phyloP scores from a whole-genome alignment of 2,113 vertebrate species.

The Chrysemys picta region DNA sequence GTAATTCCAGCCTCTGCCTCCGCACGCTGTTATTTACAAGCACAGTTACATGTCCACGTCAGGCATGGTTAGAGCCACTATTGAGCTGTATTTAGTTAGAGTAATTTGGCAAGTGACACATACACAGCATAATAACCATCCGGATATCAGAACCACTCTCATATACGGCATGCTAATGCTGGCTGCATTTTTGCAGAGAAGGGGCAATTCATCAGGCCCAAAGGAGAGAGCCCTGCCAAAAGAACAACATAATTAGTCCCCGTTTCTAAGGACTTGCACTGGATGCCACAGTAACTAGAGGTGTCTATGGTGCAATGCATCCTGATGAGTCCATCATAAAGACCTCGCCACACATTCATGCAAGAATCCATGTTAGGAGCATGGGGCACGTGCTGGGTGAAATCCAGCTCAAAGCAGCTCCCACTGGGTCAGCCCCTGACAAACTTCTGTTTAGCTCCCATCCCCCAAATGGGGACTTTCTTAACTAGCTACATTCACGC shows the following conservation, averaged over 20 bases:
- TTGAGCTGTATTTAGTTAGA: conserved; percentile 55
- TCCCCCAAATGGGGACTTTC: neutral
- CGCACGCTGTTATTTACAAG: conserved; percentile 58
- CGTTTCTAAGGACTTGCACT: neutral
- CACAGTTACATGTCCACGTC: conserved; percentile 34
- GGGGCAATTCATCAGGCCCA: neutral
- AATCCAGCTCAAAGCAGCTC: neutral
- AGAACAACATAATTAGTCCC: too few relatives aligned
- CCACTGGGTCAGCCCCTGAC: neutral
- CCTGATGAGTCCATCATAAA: neutral
- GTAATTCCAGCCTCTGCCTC: conserved; percentile 74
- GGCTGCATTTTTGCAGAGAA: neutral
- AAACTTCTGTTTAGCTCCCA: neutral
- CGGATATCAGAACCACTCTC: neutral
- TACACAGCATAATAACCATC: neutral
- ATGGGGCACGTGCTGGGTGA: neutral
- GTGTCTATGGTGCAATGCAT: neutral
- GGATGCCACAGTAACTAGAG: neutral
- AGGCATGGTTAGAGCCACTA: conserved; percentile 46
- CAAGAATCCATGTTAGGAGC: neutral
- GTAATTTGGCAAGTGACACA: conserved; percentile 70
- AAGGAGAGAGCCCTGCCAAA: neutral
- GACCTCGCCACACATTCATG: too few relatives aligned
- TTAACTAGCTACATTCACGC: neutral
- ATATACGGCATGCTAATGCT: neutral